Percentiles rank a stretch among this genome's conserved stretches.
phyloP scores from a whole-genome alignment of 2,888 invertebrate genomes.

The Macaria notata region DNA sequence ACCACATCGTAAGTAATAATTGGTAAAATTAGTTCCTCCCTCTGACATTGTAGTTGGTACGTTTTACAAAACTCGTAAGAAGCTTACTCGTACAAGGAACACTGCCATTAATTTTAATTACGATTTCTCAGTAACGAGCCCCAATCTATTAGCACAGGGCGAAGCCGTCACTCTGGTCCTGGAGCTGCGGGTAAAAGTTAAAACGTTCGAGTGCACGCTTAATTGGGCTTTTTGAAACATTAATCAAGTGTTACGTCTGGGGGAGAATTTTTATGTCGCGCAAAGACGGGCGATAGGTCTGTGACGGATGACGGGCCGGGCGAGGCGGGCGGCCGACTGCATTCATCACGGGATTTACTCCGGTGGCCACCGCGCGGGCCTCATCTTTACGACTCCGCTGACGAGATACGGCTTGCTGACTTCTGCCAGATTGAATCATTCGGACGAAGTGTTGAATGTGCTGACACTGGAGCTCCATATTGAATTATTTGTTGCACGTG shows the following conservation, averaged over 20 bases:
- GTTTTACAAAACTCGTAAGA: constrained; percentile 5
- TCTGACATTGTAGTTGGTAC: neutral
- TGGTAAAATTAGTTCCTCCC: too few relatives aligned
- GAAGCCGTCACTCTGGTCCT: constrained; percentile 32
- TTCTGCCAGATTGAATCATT: too few relatives aligned
- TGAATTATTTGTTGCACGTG: too few relatives aligned
- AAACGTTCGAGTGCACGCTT: constrained; percentile 66
- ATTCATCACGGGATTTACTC: constrained; percentile 55
- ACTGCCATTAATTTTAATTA: constrained; percentile 27
- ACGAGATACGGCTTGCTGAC: neutral
- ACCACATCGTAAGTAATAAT: too few relatives aligned
- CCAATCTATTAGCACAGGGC: constrained; percentile 32
- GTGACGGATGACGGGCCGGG: constrained; percentile 64
- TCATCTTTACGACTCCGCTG: constrained; percentile 18
- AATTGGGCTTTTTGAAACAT: constrained; percentile 80
- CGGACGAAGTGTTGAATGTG: too few relatives aligned
- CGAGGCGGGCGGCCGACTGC: constrained; percentile 54
- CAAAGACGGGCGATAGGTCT: constrained; percentile 52
- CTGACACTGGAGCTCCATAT: too few relatives aligned
- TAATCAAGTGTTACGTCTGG: constrained; percentile 72
- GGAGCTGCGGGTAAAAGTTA: constrained; percentile 59
- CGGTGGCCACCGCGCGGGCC: constrained; percentile 31
- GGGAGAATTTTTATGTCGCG: constrained; percentile 73
- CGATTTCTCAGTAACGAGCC: constrained; percentile 29
- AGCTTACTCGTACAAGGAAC: constrained; percentile 11